Evolutionary conservation across 2,797 vertebrate species (phyloP).

Genomic region (Spondyliosoma cantharus): DNA sequence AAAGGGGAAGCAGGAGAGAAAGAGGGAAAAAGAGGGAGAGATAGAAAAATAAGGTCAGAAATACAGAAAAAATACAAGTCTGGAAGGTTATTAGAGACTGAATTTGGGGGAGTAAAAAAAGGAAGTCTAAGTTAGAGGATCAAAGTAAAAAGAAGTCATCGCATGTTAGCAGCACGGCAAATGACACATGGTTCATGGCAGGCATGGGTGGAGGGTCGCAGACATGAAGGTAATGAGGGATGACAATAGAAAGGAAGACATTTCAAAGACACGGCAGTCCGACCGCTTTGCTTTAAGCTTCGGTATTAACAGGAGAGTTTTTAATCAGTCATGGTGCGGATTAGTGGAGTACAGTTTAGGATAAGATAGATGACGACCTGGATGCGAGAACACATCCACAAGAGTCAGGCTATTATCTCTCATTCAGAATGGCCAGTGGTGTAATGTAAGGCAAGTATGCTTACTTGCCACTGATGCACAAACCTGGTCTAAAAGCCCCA

Average conservation of each 20-base stretch:
- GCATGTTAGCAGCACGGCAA: constrained; percentile 84
- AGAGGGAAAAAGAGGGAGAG: constrained; percentile 84
- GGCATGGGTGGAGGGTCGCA: constrained; percentile 64
- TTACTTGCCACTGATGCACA: neutral
- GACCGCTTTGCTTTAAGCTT: constrained; percentile 49
- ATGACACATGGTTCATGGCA: constrained; percentile 79
- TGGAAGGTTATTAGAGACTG: constrained; percentile 86
- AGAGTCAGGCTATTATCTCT: constrained; percentile 36
- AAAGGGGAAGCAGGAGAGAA: constrained; percentile 78
- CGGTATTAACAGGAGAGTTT: constrained; percentile 11
- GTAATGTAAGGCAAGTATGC: constrained; percentile 27
- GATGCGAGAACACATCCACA: constrained; percentile 44
- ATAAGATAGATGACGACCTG: constrained; percentile 36
- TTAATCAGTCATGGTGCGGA: constrained; percentile 34
- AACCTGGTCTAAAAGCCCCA: constrained; percentile 5
- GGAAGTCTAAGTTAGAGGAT: constrained; percentile 82
- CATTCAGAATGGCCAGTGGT: constrained; percentile 64
- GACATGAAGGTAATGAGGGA: constrained; percentile 29
- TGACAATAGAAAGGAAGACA: constrained; percentile 52
- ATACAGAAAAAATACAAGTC: constrained; percentile 93
- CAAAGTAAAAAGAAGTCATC: constrained; percentile 74
- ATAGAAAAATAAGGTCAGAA: constrained; percentile 96
- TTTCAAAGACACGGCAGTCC: constrained; percentile 35
- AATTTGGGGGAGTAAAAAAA: constrained; percentile 72
- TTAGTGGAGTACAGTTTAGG: constrained; percentile 31